Percentiles rank a stretch among this genome's conserved stretches.
Conservation (phyloP, 2,888 invertebrate genomes). For the Torymus aiolomorphi region DNA sequence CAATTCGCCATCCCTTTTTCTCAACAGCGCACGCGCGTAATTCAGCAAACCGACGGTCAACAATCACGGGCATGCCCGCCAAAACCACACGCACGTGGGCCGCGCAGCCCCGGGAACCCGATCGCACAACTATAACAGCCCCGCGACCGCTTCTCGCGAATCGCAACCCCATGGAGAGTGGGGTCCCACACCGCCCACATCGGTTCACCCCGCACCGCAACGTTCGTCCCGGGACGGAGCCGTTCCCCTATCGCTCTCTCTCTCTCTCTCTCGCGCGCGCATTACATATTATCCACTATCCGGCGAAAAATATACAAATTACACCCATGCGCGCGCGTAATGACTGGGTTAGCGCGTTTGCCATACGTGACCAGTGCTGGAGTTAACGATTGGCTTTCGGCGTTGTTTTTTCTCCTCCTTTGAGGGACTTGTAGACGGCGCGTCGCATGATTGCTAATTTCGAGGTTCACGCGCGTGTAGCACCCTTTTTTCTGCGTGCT, state of each 20-base stretch:
- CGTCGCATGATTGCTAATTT: conserved; percentile 46
- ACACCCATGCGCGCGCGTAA: conserved; percentile 58
- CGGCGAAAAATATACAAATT: conserved; percentile 26
- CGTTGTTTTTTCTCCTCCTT: neutral
- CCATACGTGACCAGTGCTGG: conserved; percentile 67
- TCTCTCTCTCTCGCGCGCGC: neutral
- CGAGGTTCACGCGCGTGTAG: no score
- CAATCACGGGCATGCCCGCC: neutral
- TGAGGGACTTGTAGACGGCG: neutral
- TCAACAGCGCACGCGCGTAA: neutral
- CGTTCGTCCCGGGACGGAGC: conserved; percentile 50
- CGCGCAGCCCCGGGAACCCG: no score
- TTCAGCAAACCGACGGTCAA: neutral
- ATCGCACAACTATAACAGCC: no score
- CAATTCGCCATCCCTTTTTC: no score
- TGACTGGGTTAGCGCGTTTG: conserved; percentile 62
- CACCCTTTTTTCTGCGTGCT: conserved; percentile 11
- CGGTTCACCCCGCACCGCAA: conserved; percentile 59
- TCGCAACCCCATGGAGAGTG: conserved; percentile 51
- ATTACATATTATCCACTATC: conserved; percentile 18
- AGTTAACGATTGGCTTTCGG: conserved; percentile 69
- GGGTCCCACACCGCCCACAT: conserved; percentile 62
- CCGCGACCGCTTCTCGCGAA: conserved; percentile 57
- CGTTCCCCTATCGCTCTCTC: neutral
- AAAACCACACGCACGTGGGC: neutral